A percentile compares a stretch with the other conserved stretches of the same genome.
Conservation (phyloP, 2,888 invertebrate species). For the Lithodes maja region DNA sequence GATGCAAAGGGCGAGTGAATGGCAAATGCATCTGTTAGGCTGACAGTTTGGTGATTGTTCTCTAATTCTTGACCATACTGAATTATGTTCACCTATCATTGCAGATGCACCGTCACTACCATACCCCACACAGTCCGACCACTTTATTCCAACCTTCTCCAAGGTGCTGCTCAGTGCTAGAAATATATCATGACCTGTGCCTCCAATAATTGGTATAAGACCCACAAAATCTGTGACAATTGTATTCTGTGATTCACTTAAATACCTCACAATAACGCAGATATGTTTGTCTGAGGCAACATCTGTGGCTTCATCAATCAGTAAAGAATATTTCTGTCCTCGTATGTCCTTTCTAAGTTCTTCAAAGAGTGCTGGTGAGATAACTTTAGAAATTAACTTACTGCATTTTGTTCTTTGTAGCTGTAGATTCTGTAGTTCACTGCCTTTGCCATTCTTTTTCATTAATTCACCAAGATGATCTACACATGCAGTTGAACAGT, state of each 20-base stretch:
- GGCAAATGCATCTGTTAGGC: slow-evolving; percentile 12
- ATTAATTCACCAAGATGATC: slow-evolving; percentile 32
- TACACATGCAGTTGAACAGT: slow-evolving; percentile 25
- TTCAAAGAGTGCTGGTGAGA: slow-evolving; percentile 19
- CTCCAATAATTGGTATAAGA: slow-evolving; percentile 23
- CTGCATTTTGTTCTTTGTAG: slow-evolving; percentile 33
- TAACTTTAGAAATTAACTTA: not conserved
- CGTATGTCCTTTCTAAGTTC: slow-evolving; percentile 19
- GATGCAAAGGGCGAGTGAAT: slow-evolving; percentile 34
- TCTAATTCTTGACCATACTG: not conserved
- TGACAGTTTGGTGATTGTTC: slow-evolving; percentile 1
- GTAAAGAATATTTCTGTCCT: slow-evolving; percentile 26
- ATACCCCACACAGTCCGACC: slow-evolving; percentile 37
- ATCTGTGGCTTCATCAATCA: slow-evolving; percentile 37
- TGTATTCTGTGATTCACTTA: not conserved
- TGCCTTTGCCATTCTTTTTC: slow-evolving; percentile 37
- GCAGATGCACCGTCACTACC: slow-evolving; percentile 14
- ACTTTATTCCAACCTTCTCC: slow-evolving; percentile 16
- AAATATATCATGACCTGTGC: slow-evolving; percentile 30
- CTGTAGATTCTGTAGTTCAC: not conserved
- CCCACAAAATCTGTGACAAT: slow-evolving; percentile 33
- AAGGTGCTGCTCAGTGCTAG: slow-evolving; percentile 7
- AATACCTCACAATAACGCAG: slow-evolving; percentile 30
- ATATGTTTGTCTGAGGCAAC: not conserved
- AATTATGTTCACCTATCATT: not conserved